These are phyloP conservation scores for Automeris io DNA, from an alignment of 2,888 invertebrate species.

Conservation along the genomic window DNA sequence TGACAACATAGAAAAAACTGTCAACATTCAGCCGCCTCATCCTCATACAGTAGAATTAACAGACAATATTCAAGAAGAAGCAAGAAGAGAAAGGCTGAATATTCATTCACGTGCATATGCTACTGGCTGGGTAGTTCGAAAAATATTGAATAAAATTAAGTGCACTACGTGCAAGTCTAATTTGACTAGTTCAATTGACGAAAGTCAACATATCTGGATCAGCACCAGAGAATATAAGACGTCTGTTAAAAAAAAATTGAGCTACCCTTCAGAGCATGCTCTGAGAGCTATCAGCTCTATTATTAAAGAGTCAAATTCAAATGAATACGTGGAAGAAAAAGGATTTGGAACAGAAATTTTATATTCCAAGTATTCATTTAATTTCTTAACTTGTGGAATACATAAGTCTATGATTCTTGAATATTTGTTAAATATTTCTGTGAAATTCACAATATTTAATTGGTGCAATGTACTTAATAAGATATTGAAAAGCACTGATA, in stretches of 20 bases:
- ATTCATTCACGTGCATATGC: slow-evolving; percentile 22
- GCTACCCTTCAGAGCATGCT: slow-evolving; percentile 16
- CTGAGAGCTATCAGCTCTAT: slow-evolving; percentile 15
- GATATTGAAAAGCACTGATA: too few relatives aligned
- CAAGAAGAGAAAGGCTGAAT: slow-evolving; percentile 14
- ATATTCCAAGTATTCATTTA: slow-evolving; percentile 15
- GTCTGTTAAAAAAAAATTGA: slow-evolving; percentile 11
- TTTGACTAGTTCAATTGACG: not conserved
- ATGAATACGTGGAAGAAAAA: slow-evolving; percentile 15
- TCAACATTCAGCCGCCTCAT: slow-evolving; percentile 3
- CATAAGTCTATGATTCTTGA: not conserved
- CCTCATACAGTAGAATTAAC: not conserved
- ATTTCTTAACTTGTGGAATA: slow-evolving; percentile 11
- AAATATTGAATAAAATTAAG: slow-evolving; percentile 11
- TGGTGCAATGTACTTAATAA: too few relatives aligned
- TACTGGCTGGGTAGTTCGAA: slow-evolving; percentile 18
- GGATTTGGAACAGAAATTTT: slow-evolving; percentile 2
- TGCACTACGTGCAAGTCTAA: not conserved
- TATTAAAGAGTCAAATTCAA: slow-evolving; percentile 15
- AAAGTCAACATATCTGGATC: slow-evolving; percentile 16
- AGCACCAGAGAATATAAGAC: slow-evolving; percentile 13
- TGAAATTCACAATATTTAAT: not conserved
- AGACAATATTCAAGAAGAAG: slow-evolving; percentile 9
- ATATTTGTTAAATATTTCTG: not conserved
- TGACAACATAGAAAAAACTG: not conserved